phyloP scores from a whole-genome alignment of 2,797 vertebrate genomes.

The Leptodactylus fallax region DNA sequence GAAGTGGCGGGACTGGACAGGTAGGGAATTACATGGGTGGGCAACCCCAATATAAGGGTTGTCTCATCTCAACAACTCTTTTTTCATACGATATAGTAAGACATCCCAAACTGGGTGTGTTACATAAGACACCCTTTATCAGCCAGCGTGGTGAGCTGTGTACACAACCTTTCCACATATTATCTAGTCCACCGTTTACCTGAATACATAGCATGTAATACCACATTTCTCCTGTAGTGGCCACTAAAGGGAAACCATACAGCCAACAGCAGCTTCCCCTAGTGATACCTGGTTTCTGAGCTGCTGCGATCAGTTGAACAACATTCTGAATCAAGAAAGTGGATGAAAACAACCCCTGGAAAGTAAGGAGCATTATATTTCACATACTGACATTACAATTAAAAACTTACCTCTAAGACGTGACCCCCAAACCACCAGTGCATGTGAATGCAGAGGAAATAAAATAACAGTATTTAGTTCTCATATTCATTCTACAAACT shows the following conservation, averaged over 20 bases:
- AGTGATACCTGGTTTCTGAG: not conserved
- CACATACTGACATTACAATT: not conserved
- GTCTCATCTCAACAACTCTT: too few relatives aligned
- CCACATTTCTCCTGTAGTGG: not conserved
- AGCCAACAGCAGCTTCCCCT: not conserved
- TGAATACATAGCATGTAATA: not conserved
- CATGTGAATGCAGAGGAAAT: slow-evolving; percentile 3
- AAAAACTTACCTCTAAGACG: slow-evolving; percentile 5
- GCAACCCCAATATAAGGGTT: too few relatives aligned
- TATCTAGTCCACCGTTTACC: not conserved
- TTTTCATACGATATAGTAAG: not conserved
- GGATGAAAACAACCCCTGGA: not conserved
- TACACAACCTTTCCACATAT: not conserved
- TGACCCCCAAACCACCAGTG: not conserved
- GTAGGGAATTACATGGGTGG: too few relatives aligned
- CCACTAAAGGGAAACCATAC: not conserved
- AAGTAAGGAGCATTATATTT: not conserved
- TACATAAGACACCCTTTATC: too few relatives aligned
- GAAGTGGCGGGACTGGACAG: too few relatives aligned
- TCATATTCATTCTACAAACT: not conserved
- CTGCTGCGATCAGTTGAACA: not conserved
- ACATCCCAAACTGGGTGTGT: too few relatives aligned
- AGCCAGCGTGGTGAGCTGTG: not conserved
- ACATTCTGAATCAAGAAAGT: not conserved
- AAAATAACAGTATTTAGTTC: slow-evolving; percentile 12